These are phyloP conservation scores for Oreortyx pictus DNA, from an alignment of 2,797 vertebrate genomes.

Conservation along the genomic window DNA sequence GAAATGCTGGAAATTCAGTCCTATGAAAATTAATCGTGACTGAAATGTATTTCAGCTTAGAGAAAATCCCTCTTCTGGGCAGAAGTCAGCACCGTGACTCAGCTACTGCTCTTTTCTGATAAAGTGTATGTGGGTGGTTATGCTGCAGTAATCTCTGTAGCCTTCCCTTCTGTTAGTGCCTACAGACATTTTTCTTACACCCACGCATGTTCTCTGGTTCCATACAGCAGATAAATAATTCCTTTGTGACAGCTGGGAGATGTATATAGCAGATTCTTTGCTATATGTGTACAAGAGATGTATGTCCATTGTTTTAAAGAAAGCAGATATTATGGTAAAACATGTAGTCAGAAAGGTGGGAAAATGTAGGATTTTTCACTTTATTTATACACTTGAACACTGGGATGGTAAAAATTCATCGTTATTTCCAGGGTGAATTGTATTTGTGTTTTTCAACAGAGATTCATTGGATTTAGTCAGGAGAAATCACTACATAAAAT, in stretches of 20 bases:
- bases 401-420: neutral
- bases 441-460: neutral
- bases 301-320: neutral
- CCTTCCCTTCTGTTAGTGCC: neutral
- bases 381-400: neutral
- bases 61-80: neutral
- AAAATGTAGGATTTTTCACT: neutral
- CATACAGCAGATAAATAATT: neutral
- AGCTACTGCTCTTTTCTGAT: slow-evolving; percentile 43
- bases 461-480: neutral
- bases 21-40: neutral
- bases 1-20: neutral
- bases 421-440: neutral
- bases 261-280: neutral
- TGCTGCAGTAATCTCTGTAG: neutral
- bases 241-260: neutral
- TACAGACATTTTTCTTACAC: neutral
- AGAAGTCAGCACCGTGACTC: neutral
- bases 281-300: neutral
- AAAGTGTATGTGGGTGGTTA: neutral
- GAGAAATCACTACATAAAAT: neutral
- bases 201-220: neutral
- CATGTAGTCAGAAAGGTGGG: neutral
- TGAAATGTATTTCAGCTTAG: neutral
- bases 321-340: neutral